Evolutionary conservation across 2,888 invertebrate species (phyloP).

Genomic region (Myopa testacea): DNA sequence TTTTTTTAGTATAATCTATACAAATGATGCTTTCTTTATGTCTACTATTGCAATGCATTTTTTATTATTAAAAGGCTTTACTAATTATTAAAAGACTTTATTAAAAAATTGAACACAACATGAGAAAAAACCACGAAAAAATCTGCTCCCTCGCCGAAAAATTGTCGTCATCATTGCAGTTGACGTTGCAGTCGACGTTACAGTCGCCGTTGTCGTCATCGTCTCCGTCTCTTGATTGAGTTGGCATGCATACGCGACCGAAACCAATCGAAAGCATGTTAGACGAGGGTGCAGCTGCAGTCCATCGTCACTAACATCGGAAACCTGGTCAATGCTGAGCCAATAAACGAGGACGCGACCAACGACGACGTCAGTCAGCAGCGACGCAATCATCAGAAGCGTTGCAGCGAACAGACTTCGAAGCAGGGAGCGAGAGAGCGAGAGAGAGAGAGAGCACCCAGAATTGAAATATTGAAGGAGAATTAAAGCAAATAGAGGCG

Average conservation of each 20-base stretch:
- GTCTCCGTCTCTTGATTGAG: neutral
- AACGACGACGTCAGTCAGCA: neutral
- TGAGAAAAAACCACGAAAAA: too few relatives aligned
- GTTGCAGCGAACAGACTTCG: neutral
- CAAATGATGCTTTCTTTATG: too few relatives aligned
- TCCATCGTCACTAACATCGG: slow-evolving; percentile 16
- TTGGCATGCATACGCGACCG: neutral
- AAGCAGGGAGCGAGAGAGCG: neutral
- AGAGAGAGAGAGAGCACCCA: slow-evolving; percentile 12
- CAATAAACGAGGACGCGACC: slow-evolving; percentile 18
- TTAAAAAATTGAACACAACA: too few relatives aligned
- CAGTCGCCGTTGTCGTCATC: neutral
- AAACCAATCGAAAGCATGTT: slow-evolving; percentile 29
- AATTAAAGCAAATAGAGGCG: too few relatives aligned
- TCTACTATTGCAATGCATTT: too few relatives aligned
- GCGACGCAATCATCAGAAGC: neutral
- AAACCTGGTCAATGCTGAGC: slow-evolving; percentile 21
- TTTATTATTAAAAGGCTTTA: too few relatives aligned
- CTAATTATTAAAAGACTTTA: too few relatives aligned
- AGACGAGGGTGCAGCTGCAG: slow-evolving; percentile 31
- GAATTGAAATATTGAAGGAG: neutral
- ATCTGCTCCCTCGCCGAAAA: too few relatives aligned
- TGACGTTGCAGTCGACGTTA: neutral
- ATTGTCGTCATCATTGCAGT: too few relatives aligned
- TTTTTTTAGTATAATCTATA: too few relatives aligned